Conservation (phyloP, 1,140 invertebrate species). For the Bombus polaris region DNA sequence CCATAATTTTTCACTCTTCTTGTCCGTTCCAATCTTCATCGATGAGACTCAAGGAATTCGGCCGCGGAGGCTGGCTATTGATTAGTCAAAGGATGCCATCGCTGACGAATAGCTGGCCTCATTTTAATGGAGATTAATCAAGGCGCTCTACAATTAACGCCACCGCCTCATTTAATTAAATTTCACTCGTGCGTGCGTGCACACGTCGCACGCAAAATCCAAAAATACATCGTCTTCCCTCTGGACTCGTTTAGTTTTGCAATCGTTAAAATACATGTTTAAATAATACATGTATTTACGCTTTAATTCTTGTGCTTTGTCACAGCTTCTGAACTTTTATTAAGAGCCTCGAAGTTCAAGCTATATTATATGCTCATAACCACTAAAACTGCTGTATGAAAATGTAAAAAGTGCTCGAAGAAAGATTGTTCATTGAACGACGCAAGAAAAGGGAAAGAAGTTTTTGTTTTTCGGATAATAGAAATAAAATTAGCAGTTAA, state of each 20-base stretch:
- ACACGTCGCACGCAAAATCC: constrained; percentile 32
- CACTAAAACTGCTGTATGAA: neutral
- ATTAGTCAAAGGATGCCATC: constrained; percentile 2
- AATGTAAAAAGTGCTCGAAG: neutral
- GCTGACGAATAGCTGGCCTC: neutral
- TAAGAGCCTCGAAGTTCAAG: neutral
- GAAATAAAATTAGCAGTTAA: no score
- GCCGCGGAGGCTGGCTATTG: neutral
- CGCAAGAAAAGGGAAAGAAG: neutral
- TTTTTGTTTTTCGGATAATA: neutral
- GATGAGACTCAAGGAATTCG: neutral
- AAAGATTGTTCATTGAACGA: neutral
- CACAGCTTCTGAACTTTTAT: no score
- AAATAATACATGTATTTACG: neutral
- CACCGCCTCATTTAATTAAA: constrained; percentile 58
- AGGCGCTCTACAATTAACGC: constrained; percentile 53
- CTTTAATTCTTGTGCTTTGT: neutral
- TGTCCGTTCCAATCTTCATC: neutral
- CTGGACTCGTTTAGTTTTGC: neutral
- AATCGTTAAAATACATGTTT: neutral
- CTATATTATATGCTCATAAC: neutral
- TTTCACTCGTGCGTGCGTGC: constrained; percentile 59
- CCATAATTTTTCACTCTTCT: constrained; percentile 17
- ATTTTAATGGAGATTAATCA: constrained; percentile 63
- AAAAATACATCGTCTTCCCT: neutral